Conservation (phyloP, 1,140 invertebrate genomes). For the Pseudomyrmex concolor region DNA sequence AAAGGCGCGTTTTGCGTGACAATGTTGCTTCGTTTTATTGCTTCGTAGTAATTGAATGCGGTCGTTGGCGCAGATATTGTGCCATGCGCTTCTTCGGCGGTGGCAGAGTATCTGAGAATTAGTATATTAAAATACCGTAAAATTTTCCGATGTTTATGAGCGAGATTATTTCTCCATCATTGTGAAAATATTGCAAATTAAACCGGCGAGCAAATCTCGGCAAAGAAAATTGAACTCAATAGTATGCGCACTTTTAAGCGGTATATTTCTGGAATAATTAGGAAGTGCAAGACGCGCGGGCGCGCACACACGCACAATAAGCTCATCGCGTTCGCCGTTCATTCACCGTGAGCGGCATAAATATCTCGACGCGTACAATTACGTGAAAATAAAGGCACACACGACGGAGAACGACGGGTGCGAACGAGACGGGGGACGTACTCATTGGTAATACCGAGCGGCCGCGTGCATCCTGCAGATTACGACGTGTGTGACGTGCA, state of each 20-base stretch:
- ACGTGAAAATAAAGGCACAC: neutral
- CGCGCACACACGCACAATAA: neutral
- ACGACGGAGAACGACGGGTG: too few relatives aligned
- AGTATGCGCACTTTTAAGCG: neutral
- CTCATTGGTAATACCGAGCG: slow-evolving; percentile 47
- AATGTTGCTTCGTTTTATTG: slow-evolving; percentile 50
- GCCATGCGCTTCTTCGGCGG: slow-evolving; percentile 19
- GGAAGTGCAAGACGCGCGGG: neutral
- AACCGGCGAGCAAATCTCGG: too few relatives aligned
- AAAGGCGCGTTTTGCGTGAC: slow-evolving; percentile 46
- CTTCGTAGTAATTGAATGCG: slow-evolving; percentile 46
- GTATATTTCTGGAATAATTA: neutral
- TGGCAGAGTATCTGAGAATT: slow-evolving; percentile 19
- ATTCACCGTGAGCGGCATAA: neutral
- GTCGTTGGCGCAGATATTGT: slow-evolving; percentile 34
- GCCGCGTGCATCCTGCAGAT: slow-evolving; percentile 41
- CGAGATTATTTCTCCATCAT: neutral
- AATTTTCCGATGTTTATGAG: neutral
- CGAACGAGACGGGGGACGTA: neutral
- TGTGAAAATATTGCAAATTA: neutral
- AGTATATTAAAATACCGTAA: slow-evolving; percentile 29
- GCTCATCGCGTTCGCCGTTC: neutral
- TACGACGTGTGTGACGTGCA: slow-evolving; percentile 43
- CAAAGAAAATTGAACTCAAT: too few relatives aligned
- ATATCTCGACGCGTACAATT: slow-evolving; percentile 7